Evolutionary conservation across 2,113 vertebrate genomes (phyloP), one percentile per base, ranked within the genome.

Genomic region (Pachycephala philippinensis): DNA sequence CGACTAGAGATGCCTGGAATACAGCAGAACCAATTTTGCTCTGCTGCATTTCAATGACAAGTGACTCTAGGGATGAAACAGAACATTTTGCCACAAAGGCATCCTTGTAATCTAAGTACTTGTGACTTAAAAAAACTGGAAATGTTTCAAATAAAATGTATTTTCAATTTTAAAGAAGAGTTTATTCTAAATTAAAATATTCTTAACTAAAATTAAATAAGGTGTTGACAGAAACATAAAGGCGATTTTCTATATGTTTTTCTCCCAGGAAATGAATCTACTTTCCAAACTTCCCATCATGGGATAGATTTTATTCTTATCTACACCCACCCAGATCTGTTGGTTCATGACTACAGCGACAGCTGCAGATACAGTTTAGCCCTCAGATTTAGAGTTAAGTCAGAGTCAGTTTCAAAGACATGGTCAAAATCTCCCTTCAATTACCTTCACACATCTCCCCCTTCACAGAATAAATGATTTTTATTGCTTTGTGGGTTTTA

Each of bases 401-500:
- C 63, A 63, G 64, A 84, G 35, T 66, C 47, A 49, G 39, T 80
- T 93, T 83, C 82, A 95, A 96, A 96, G 75, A 33, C 39, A 7
- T 64, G 71, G 83, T 86, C 79, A 91, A 91, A 94, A 92, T 88
- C 70, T 93, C 35, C 52, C 35, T 86, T 93, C 39, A 83, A 54
- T 95, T 96, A 86, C 68, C 35, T 95, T 89, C 83, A 71, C 40
- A 64, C 22, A 4, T 10, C 47, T 50, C 15, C 14, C 42, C 35
- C 35, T 89, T 63, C 81, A 84, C 16, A 70, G 90, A 88, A 84
- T 76, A 92, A 95, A 91, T 95, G 24, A 94, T 81, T 96, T 95
- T 86, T 84, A 66, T 59, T 84, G 76, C 92, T 94, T 78, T 96
- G 76, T 96, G 88, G 88, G 83, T 74, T 93, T 94, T 96, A 28